These are phyloP conservation scores for Chamaetylas fuelleborni DNA, from an alignment of 2,113 vertebrate species.

Conservation along the genomic window DNA sequence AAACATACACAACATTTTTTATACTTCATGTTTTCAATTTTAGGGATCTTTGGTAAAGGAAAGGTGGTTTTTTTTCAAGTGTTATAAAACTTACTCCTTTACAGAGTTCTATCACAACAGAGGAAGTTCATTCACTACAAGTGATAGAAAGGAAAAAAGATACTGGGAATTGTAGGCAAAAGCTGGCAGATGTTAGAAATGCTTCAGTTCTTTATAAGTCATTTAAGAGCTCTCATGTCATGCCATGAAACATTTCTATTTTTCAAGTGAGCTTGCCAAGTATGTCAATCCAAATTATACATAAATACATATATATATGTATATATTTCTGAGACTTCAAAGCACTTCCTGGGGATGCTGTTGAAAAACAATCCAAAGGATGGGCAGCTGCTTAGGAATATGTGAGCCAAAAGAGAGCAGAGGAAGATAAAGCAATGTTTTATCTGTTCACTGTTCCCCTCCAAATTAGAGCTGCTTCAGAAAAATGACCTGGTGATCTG, in stretches of 20 bases:
- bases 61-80: background rate
- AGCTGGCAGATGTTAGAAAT: slow-evolving; percentile 62
- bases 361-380: slow-evolving; percentile 54
- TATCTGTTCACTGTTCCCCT: background rate
- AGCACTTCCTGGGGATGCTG: slow-evolving; percentile 68
- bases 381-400: slow-evolving; percentile 22
- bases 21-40: background rate
- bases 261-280: slow-evolving; percentile 65
- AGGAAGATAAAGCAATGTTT: background rate
- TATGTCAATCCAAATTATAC: slow-evolving; percentile 69
- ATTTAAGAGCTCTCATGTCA: slow-evolving; percentile 68
- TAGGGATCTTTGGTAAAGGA: background rate
- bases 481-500: background rate
- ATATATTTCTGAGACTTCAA: slow-evolving; percentile 69
- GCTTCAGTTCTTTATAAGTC: slow-evolving; percentile 61
- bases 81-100: background rate
- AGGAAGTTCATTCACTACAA: slow-evolving; percentile 35
- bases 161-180: slow-evolving; percentile 57
- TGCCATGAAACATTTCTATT: slow-evolving; percentile 63
- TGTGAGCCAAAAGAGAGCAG: background rate
- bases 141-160: background rate
- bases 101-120: background rate
- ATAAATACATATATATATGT: background rate
- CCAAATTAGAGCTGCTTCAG: background rate
- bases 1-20: background rate